Evolutionary conservation across 2,888 invertebrate genomes (phyloP).

Genomic region (Xylota segnis): DNA sequence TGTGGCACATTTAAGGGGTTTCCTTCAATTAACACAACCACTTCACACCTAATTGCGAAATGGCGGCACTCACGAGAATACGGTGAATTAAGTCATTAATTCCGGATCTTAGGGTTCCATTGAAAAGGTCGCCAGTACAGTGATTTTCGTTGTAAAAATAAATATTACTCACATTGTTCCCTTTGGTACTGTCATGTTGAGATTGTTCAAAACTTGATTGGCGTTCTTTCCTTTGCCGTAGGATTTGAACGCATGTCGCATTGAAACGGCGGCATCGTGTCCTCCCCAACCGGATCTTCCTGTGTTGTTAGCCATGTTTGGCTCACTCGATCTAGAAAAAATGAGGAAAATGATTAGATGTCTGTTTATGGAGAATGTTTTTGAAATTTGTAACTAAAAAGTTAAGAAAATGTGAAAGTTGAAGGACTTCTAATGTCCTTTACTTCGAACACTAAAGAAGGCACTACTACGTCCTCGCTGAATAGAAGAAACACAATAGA

Average conservation of each 20-base stretch:
- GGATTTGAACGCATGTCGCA: constrained; percentile 94
- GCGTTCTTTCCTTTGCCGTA: constrained; percentile 95
- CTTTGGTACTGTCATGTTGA: constrained; percentile 97
- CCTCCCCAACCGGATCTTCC: constrained; percentile 45
- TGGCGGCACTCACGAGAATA: constrained; percentile 1
- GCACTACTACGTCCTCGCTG: too few species aligned
- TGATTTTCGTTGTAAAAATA: neutral
- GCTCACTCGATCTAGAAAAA: constrained; percentile 82
- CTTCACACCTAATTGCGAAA: constrained; percentile 42
- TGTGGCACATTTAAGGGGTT: constrained; percentile 1
- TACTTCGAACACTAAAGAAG: too few species aligned
- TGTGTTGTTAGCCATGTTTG: constrained; percentile 83
- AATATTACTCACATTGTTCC: constrained; percentile 94
- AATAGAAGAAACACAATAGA: too few species aligned
- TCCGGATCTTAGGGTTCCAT: constrained; percentile 22
- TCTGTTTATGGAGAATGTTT: too few species aligned
- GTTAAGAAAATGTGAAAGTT: too few species aligned
- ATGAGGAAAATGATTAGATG: constrained; percentile 31
- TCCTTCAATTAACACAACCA: constrained; percentile 31
- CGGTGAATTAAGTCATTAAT: constrained; percentile 6
- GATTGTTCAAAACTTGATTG: constrained; percentile 93
- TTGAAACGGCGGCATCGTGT: constrained; percentile 92
- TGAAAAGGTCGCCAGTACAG: constrained; percentile 13
- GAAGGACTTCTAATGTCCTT: too few species aligned
- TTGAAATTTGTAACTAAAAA: too few species aligned